Base-by-base conservation (phyloP, 2,888 invertebrate species). In the Acleris cristana region DNA sequence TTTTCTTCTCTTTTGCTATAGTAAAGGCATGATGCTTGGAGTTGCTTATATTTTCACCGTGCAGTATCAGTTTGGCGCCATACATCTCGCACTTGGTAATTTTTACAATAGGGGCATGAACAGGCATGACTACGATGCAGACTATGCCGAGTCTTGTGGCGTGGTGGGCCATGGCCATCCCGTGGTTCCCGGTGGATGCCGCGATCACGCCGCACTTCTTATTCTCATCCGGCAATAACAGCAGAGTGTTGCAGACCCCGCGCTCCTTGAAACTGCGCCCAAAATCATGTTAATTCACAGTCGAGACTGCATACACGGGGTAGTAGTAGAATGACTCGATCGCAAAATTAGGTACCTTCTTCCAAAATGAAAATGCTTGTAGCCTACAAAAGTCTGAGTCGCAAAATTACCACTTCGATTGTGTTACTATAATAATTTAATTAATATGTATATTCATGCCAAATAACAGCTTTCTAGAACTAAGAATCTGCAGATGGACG, bases 161-260 rank as follows among this genome's bases (percentile, higher is more conserved):
- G 81, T 98, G 97, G 84, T 96, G 96, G 70, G 95, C 94, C 71
- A 98, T 72, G 0, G 94, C 94, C 71, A 96, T 94, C 0, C 98
- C 98, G 84, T 99, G 99, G 86, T 99, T 99, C 0, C 99, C 99
- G 49, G 97, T 94, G 1, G 97, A 97, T 0, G 98, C 98, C 1
- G 98, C 96, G 69, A 98, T 96, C 0, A 98, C 97, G 1, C 99
- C 99, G 49, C 82, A 86, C 70, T 92, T 93, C 81, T 95, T 96
- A 81, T 98, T 95, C 23, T 97, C 96, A 21, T 95, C 94, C 1
- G 94, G 86, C 6, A 99, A 87, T 87, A 95, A 94, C 73, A 96
- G 79, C 60, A 99, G 89, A 0, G 97, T 95, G 79, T 97, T 97
- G 26, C 98, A 93, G 0, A 98, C 98, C 0, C 99, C 99, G 69